Evolutionary conservation across 2,888 invertebrate genomes (phyloP), one percentile per base, ranked within the genome.

Genomic region (Ormyrus pomaceus): DNA sequence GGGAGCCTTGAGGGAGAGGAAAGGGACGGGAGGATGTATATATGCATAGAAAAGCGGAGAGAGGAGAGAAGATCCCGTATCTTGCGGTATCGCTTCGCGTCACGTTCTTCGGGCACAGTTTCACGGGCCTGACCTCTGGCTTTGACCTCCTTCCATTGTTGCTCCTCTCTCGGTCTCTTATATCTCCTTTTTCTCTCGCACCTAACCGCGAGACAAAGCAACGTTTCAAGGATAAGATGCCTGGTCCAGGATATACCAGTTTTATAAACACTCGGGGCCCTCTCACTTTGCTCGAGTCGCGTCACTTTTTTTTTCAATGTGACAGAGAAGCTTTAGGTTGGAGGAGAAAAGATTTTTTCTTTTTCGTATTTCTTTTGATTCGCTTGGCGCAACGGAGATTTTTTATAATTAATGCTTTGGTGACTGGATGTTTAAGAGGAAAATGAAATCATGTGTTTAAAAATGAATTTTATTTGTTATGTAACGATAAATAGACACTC

Each of bases 91-190:
- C 76, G 77, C 75, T 80, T 82, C 81, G 82, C 82, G 72, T 84
- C 84, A 84, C 84, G 84, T 84, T 84, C 82, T 83, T 83, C 80
- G 83, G 82, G 80, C 82, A 77, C 81, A 81, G 83, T 83, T 83
- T 84, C 83, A 84, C 82, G 83, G 83, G 81, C 79, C 79, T 84
- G 84, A 84, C 82, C 84, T 84, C 82, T 82, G 82, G 81, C 83
- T 83, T 82, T 83, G 83, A 84, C 84, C 84, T 82, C 82, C 82
- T 83, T 81, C 78, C 81, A 83, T 84, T 83, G 83, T 83, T 62
- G 71, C 50, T 56, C 46, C 79, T 53, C 64, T 64, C 70, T 9
- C 53, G 55, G 34, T 50, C 48, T 50, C 76, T n/a, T 19, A 19
- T 19, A 34, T 3, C 34, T 34, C 4, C 4, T 58, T 48, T 45